Evolutionary conservation across 2,888 invertebrate genomes (phyloP), one percentile per base, ranked within the genome.

Genomic region (Metacarcinus magister): DNA sequence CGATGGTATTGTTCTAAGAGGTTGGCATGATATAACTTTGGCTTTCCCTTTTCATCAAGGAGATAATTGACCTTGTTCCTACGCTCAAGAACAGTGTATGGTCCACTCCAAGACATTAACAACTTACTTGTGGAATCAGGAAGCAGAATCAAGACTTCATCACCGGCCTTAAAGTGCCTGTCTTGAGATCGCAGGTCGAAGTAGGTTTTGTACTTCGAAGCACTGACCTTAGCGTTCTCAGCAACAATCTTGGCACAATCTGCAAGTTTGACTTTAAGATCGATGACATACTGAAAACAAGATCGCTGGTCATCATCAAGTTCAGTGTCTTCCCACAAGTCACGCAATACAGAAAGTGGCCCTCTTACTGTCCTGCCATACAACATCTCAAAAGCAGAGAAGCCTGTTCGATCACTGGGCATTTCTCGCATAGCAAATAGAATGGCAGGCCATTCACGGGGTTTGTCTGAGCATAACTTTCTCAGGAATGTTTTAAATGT

Each of bases 211-310:
- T 94, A 94, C 32, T 39, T 19, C 5, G 28, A 16, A 23, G 90
- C 23, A 90, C 90, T 94, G 16, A 94, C 54, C 19, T 48, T 28
- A 48, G 90, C 43, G n/a, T 94, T 94, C n/a, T 95, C 39, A 44
- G 95, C 95, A 44, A 92, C 95, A 44, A 95, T 92, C 43, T 92
- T 75, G 43, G 95, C 75, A 75, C 75, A 92, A 10, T 95, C 95
- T 75, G 90, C 87, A 28, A 92, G 46, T 28, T 92, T 95, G 28
- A 67, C 92, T 82, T 95, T 44, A 4, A 95, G 82, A 13, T 95
- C 94, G 39, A 94, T 94, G 28, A 94, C 90, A 94, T 93, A 95
- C 32, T 95, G 32, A 60, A 87, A 95, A 23, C 1, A n/a, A 1
- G 48, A 93, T 39, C 67, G 46, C 28, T 48, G 44, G 8, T 94